A percentile compares a stretch with the other conserved stretches of the same genome.
Evolutionary conservation across 2,888 invertebrate genomes (phyloP).

Genomic region (Cataglyphis cursor): DNA sequence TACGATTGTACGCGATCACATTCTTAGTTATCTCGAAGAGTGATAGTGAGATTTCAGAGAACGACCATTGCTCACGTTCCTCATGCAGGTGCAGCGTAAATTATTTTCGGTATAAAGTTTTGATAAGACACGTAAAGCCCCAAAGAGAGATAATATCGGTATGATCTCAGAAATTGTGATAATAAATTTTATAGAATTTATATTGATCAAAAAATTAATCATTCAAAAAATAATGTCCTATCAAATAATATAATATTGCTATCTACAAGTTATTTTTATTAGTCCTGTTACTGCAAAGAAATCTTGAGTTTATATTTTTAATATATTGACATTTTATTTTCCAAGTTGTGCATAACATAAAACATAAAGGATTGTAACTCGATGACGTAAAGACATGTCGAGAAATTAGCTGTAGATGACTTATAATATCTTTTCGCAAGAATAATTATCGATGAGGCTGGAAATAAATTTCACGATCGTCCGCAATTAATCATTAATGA

Average conservation of each 20-base stretch:
- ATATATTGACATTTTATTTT: neutral
- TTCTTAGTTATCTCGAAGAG: conserved; percentile 37
- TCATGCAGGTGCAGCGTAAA: neutral
- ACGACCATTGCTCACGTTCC: neutral
- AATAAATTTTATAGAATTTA: neutral
- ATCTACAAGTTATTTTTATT: neutral
- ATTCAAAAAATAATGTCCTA: neutral
- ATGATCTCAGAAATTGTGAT: neutral
- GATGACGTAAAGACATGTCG: conserved; percentile 21
- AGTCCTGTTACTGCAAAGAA: neutral
- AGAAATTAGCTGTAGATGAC: conserved; percentile 31
- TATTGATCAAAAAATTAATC: neutral
- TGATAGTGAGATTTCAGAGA: conserved; percentile 60
- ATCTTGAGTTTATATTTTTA: neutral
- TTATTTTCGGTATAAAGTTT: conserved; percentile 10
- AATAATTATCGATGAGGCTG: conserved; percentile 40
- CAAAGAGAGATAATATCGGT: neutral
- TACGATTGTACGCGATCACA: conserved; percentile 61
- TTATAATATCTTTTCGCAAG: conserved; percentile 24
- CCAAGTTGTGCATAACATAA: neutral
- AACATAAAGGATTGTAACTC: neutral
- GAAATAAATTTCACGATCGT: conserved; percentile 44
- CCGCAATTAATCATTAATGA: conserved; percentile 68
- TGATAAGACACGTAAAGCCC: conserved; percentile 9
- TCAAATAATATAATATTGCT: neutral